Base-by-base conservation (phyloP, 2,113 vertebrate species). In the Bolborhynchus lineola region DNA sequence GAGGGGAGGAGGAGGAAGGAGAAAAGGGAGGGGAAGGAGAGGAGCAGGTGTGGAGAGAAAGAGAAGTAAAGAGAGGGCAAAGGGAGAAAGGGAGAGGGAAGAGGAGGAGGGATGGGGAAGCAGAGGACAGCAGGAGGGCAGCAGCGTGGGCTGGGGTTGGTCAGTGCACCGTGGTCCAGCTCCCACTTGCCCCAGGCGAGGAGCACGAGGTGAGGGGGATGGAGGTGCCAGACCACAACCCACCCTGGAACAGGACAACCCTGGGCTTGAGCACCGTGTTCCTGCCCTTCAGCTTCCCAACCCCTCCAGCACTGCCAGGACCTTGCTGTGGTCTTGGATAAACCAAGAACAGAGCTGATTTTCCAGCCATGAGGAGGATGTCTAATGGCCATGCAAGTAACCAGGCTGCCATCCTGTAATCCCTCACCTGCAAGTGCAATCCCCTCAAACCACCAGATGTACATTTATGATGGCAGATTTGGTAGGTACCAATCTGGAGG, bases 11-110 rank as follows among this genome's bases (percentile, higher is more conserved):
- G 97, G 79, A 93, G 94, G 93, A 92, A 90, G 59, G 86, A 91
- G 95, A 95, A 90, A 88, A 80, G 88, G 86, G 75, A 93, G 96
- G 91, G 90, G 90, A 94, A 95, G 47, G 93, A 97, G 97, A 96
- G 91, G 87, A 96, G 92, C 88, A 97, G 87, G 96, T 95, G 91
- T 81, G 91, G 82, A 93, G 75, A 76, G 86, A 86, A 91, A 94
- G 86, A 88, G 92, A 92, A 90, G 93, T 64, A 85, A 59, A 75
- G 76, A 91, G 94, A 87, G 83, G 86, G 96, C 88, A 96, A 95
- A 94, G 41, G 62, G 33, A 78, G 86, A 92, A 64, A 41, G 47
- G 88, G 91, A 89, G 64, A 84, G 57, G 53, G n/a, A 85, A 77
- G 80, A 77, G 53, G 94, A 88, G 87, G 68, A 87, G 90, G 95